phyloP scores from a whole-genome alignment of 2,888 invertebrate species.

The Aphodius sticticus region DNA sequence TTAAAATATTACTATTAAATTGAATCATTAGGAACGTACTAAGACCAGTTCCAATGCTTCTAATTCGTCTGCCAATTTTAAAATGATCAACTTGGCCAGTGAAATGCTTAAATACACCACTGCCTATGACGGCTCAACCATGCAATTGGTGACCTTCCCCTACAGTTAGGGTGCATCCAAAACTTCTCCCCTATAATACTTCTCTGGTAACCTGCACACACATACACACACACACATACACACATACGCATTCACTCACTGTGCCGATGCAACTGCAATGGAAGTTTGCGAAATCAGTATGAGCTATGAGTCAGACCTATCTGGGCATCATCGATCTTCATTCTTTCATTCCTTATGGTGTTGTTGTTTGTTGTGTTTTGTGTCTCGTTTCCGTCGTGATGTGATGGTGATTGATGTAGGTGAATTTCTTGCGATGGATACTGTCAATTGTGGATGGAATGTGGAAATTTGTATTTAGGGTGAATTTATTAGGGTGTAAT shows the following conservation, averaged over 20 bases:
- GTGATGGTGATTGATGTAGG: neutral
- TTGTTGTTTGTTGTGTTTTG: neutral
- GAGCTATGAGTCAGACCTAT: constrained; percentile 52
- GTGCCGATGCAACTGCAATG: constrained; percentile 51
- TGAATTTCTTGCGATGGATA: neutral
- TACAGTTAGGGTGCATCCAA: constrained; percentile 40
- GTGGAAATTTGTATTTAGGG: neutral
- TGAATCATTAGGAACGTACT: too few relatives aligned
- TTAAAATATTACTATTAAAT: too few relatives aligned
- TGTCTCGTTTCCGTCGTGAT: constrained; percentile 8
- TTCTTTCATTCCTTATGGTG: neutral
- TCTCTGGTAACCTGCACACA: constrained; percentile 37
- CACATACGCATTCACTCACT: constrained; percentile 12
- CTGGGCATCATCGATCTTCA: constrained; percentile 48
- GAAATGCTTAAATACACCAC: neutral
- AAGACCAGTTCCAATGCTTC: neutral
- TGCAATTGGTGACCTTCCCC: constrained; percentile 46
- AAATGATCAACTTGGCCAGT: neutral
- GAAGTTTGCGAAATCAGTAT: constrained; percentile 53
- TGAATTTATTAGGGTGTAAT: neutral
- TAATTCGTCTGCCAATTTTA: too few relatives aligned
- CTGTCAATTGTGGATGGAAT: neutral
- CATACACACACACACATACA: neutral
- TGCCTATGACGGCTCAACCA: constrained; percentile 45
- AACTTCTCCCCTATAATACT: constrained; percentile 52